Evolutionary conservation across 1,140 invertebrate species (phyloP), one percentile per base, ranked within the genome.

Genomic region (Eueides isabella): DNA sequence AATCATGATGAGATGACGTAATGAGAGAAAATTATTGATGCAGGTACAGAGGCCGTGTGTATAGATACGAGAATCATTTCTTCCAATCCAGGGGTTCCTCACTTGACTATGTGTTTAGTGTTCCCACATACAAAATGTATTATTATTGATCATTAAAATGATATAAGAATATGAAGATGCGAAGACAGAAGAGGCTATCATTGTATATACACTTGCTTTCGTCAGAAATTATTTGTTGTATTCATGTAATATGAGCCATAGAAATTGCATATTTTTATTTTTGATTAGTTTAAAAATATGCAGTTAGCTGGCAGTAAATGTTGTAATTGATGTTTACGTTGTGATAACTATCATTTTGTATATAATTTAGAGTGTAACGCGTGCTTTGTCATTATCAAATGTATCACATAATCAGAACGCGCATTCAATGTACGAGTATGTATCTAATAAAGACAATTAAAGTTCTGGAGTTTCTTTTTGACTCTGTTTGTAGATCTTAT

Each of bases 21-120:
- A 87, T 91, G 77, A 85, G 76, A 80, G 19, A 61, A 78, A 76
- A 82, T 90, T 91, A 69, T 93, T 93, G 81, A 86, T 90, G 84
- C 91, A 93, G 90, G 91, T 93, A 93, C 91, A 92, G 89, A 85
- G 90, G 90, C 79, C 90, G 91, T 78, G 90, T 91, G n/a, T 93
- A 93, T 93, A 85, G 84, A 87, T 93, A 93, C 91, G 90, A 93
- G 85, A 93, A 92, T 84, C 91, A 93, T 92, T 93, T 93, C 89
- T 93, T 92, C 91, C 84, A 91, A 83, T 85, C 90, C 68, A 82
- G 90, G 76, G 91, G 91, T 81, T 80, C 85, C 31, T 85, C 88
- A 69, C 77, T 93, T 80, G 90, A 92, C 85, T 93, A 93, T 87
- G 87, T 93, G 72, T 93, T 93, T 86, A 92, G 91, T 80, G 91